Percentiles rank a stretch among this genome's conserved stretches.
phyloP scores from a whole-genome alignment of 2,888 invertebrate species.

The Drosophila subsilvestris region DNA sequence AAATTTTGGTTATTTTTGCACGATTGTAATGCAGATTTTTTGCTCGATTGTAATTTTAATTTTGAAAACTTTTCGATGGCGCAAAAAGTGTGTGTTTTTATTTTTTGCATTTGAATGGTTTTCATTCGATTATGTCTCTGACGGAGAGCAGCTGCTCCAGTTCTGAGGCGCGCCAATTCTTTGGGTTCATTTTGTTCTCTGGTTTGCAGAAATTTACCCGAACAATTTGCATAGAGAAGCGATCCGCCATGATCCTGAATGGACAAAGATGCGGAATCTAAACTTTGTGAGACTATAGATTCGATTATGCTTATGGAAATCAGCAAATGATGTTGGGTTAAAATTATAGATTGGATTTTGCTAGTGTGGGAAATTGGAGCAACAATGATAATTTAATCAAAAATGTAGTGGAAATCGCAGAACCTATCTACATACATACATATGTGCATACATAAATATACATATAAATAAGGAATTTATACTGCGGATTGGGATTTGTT shows the following conservation, averaged over 20 bases:
- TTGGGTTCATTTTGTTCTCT: conserved; percentile 22
- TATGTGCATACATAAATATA: no score
- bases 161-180: conserved; percentile 50
- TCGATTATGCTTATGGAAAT: conserved; percentile 41
- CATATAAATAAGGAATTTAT: no score
- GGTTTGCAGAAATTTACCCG: conserved; percentile 15
- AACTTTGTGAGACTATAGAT: conserved; percentile 33
- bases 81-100: conserved; percentile 51
- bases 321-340: background rate
- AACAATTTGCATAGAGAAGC: conserved; percentile 48
- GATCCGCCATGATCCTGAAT: background rate
- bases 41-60: conserved; percentile 66
- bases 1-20: conserved; percentile 64
- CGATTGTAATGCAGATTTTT: conserved; percentile 82
- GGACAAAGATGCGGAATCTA: conserved; percentile 37
- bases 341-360: background rate
- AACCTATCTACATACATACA: no score
- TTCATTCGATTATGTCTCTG: conserved; percentile 47
- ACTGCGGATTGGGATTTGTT: no score
- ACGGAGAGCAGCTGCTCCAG: conserved; percentile 63
- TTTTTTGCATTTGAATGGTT: conserved; percentile 77
- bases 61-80: conserved; percentile 51
- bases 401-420: background rate
- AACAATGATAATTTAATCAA: background rate
- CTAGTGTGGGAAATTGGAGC: conserved; percentile 6